phyloP scores from a whole-genome alignment of 2,113 vertebrate species.

The Crotalus helleri region DNA sequence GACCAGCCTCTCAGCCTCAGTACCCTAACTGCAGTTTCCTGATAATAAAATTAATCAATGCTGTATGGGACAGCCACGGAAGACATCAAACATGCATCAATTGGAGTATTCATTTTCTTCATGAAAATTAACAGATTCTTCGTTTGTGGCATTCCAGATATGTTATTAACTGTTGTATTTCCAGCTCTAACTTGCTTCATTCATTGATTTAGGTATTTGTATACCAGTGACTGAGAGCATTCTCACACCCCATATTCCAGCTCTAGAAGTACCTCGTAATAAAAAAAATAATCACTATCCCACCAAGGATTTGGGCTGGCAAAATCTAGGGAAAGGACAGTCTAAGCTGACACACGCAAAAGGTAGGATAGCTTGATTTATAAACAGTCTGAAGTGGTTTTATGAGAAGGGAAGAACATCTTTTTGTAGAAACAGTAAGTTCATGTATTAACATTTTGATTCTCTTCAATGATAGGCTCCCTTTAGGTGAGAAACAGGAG shows the following conservation, averaged over 20 bases:
- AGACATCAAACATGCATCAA: neutral
- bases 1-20: neutral
- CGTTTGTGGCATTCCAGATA: neutral
- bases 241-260: slow-evolving; percentile 84
- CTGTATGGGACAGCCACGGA: neutral
- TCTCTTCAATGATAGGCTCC: neutral
- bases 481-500: neutral
- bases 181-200: neutral
- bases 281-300: slow-evolving; percentile 74
- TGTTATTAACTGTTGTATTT: neutral
- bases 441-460: neutral
- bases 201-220: slow-evolving; percentile 79
- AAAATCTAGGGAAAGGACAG: slow-evolving; percentile 79
- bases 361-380: slow-evolving; percentile 67
- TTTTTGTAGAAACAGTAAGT: neutral
- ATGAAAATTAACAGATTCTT: neutral
- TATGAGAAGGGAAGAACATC: neutral
- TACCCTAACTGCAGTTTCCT: neutral
- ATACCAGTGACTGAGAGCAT: slow-evolving; percentile 86
- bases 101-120: neutral
- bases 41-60: neutral
- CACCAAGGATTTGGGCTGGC: slow-evolving; percentile 88
- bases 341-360: slow-evolving; percentile 84
- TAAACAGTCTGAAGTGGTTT: neutral
- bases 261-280: slow-evolving; percentile 80